Evolutionary conservation across 2,888 invertebrate genomes (phyloP).

Genomic region (Coremacera marginata): DNA sequence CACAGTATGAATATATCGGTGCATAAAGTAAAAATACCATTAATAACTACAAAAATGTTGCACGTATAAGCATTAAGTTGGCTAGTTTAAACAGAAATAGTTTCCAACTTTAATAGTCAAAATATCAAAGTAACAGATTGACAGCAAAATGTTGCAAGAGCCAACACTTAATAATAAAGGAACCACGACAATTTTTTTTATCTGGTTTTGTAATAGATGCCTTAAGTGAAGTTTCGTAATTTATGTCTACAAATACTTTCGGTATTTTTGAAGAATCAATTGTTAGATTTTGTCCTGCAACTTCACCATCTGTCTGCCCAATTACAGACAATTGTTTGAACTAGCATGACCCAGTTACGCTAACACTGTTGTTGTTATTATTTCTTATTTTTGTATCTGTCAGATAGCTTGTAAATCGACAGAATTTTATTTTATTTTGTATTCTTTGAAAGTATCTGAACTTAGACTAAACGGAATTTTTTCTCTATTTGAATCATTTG

Average conservation of each 20-base stretch:
- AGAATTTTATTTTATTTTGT: slow-evolving; percentile 4
- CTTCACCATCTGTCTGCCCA: background rate
- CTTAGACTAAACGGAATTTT: background rate
- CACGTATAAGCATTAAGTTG: too few relatives aligned
- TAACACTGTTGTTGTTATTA: slow-evolving; percentile 18
- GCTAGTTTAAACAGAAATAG: too few relatives aligned
- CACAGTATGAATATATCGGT: too few relatives aligned
- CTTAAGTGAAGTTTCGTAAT: too few relatives aligned
- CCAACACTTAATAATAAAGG: too few relatives aligned
- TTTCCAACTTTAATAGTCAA: too few relatives aligned
- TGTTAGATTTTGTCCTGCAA: background rate
- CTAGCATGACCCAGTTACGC: slow-evolving; percentile 46
- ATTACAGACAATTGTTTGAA: slow-evolving; percentile 39
- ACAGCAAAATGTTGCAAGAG: too few relatives aligned
- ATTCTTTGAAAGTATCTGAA: background rate
- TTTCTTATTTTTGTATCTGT: background rate
- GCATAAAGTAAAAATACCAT: too few relatives aligned
- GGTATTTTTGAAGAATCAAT: background rate
- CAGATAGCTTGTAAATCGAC: background rate
- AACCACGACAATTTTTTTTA: too few relatives aligned
- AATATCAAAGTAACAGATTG: too few relatives aligned
- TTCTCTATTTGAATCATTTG: background rate
- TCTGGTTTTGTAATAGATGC: too few relatives aligned
- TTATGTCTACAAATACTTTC: background rate
- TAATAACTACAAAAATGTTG: too few relatives aligned